These are phyloP conservation scores for Lucilia sericata DNA, from an alignment of 1,140 invertebrate genomes.

Conservation along the genomic window DNA sequence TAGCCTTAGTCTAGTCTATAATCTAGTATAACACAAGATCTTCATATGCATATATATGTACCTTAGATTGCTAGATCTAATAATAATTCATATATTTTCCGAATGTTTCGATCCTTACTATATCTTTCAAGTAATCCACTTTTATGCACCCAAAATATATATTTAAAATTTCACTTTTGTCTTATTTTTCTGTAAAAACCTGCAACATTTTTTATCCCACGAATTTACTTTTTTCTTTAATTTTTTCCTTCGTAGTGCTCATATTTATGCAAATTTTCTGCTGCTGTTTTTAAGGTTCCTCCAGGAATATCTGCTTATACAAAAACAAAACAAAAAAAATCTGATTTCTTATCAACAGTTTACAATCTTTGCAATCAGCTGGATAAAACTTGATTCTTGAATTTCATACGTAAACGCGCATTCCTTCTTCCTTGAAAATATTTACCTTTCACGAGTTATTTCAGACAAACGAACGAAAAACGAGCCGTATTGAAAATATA, in stretches of 20 bases:
- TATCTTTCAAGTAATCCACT: too few relatives aligned
- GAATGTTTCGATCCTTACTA: too few relatives aligned
- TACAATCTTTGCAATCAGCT: conserved; percentile 27
- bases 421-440: background rate
- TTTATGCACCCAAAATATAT: too few relatives aligned
- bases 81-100: too few relatives aligned
- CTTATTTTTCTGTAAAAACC: background rate
- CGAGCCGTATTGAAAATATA: background rate
- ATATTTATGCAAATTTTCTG: conserved; percentile 25
- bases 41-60: too few relatives aligned
- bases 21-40: too few relatives aligned
- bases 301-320: background rate
- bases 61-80: too few relatives aligned
- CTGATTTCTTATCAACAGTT: conserved; percentile 1
- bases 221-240: background rate
- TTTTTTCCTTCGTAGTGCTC: background rate
- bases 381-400: conserved; percentile 35
- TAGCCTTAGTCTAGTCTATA: too few relatives aligned
- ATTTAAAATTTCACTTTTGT: background rate
- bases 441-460: conserved; percentile 3
- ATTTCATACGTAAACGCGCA: conserved; percentile 37
- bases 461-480: background rate
- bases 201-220: background rate
- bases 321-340: background rate
- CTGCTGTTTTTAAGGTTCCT: background rate